Evolutionary conservation across 2,888 invertebrate species (phyloP), one percentile per base, ranked within the genome.

Genomic region (Megaustenia siamemsis): DNA sequence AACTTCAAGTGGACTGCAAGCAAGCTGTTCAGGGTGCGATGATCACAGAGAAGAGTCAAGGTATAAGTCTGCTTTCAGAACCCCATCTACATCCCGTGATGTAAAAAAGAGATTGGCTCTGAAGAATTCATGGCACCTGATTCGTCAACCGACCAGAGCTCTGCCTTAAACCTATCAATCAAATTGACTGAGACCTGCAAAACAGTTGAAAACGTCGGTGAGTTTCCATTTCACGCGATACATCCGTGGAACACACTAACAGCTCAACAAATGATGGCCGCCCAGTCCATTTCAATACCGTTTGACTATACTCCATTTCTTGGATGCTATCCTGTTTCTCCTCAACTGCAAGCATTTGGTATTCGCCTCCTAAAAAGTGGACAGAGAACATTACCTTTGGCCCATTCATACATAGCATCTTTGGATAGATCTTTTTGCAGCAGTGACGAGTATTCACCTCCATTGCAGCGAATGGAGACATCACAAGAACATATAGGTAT

Each of bases 191-290:
- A 80, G 66, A 28, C 63, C 28, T 28, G 66, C 43, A 28, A 4
- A 28, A 10, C 66, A 12, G 32, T 28, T 38, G 56, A 76, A 35
- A 21, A 38, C 6, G 38, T 75, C 28, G 8, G 60, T 12, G 60
- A 60, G 3, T 35, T 66, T 38, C 43, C 80, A 10, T 24, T 43
- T 8, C 68, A 68, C 10, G 35, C 49, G 8, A 43, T 15, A 0
- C 68, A 69, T 63, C 35, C 82, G 3, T 82, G 82, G 82, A 60
- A 71, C 43, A 15, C 38, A 0, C 24, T 43, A 28, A 87, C 89
- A 35, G 89, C 89, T 81, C 89, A 90, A 63, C 89, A 88, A 68
- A 86, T 89, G 38, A 89, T 89, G 49, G 82, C 89, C 1, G 82
- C 89, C 1, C 89, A 89, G 1, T 83, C 88, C 12, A 85, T 90